These are phyloP conservation scores for Lutjanus erythropterus DNA, from an alignment of 2,113 vertebrate species.

Conservation along the genomic window DNA sequence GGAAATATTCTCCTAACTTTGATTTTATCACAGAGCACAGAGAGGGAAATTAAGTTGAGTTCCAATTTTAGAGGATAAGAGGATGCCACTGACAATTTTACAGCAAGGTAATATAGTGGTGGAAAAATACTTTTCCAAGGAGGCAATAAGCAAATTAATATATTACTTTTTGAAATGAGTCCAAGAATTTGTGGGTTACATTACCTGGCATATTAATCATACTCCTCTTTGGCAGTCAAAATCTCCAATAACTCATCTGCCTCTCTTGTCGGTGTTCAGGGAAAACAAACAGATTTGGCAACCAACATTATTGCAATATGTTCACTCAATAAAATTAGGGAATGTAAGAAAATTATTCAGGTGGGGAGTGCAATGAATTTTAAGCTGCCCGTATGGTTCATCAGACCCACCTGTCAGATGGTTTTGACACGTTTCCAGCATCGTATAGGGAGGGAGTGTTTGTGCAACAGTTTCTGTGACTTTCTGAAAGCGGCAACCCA, in stretches of 20 bases:
- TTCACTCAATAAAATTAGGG: slow-evolving; percentile 39
- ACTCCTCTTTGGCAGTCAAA: slow-evolving; percentile 28
- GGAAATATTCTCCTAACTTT: slow-evolving; percentile 67
- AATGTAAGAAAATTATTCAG: slow-evolving; percentile 1
- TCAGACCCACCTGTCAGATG: neutral
- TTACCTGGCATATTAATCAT: slow-evolving; percentile 39
- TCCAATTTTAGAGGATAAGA: slow-evolving; percentile 61
- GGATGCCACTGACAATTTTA: slow-evolving; percentile 55
- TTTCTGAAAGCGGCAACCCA: neutral
- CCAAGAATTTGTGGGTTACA: slow-evolving; percentile 50
- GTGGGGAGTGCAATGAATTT: neutral
- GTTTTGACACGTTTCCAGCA: too few relatives aligned
- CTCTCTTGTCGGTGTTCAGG: slow-evolving; percentile 16
- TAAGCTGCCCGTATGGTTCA: neutral
- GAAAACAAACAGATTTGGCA: slow-evolving; percentile 29
- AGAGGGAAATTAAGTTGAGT: slow-evolving; percentile 62
- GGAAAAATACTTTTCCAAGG: slow-evolving; percentile 10
- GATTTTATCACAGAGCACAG: slow-evolving; percentile 63
- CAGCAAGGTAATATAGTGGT: slow-evolving; percentile 39
- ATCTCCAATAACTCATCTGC: slow-evolving; percentile 21
- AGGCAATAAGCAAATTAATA: slow-evolving; percentile 52
- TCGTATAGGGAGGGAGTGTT: too few relatives aligned
- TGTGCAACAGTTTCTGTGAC: too few relatives aligned
- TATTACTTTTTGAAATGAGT: slow-evolving; percentile 35
- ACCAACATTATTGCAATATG: slow-evolving; percentile 4